Conservation (phyloP, 2,797 vertebrate species). For the Peromyscus eremicus region DNA sequence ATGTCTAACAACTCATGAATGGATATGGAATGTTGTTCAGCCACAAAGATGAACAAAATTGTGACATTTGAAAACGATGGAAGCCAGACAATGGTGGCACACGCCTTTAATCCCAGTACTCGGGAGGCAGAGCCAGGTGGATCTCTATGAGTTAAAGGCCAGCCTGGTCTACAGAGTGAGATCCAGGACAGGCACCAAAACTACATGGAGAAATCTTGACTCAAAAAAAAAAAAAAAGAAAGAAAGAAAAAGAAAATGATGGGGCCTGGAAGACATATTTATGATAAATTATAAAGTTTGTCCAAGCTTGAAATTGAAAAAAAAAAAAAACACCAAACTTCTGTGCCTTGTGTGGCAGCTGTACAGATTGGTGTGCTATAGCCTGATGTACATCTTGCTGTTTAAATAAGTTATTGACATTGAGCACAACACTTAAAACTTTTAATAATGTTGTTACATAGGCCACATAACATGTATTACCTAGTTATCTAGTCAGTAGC, state of each 20-base stretch:
- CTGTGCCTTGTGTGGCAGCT: neutral
- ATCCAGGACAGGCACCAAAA: no score
- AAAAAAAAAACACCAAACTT: neutral
- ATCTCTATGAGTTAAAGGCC: no score
- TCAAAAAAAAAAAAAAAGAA: no score
- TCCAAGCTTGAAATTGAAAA: neutral
- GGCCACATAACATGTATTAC: neutral
- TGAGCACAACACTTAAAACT: slow-evolving; percentile 5
- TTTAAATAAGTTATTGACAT: slow-evolving; percentile 1
- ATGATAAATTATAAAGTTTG: neutral
- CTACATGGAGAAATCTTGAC: no score
- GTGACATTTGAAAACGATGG: neutral
- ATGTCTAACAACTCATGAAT: neutral
- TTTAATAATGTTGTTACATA: neutral
- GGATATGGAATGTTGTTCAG: neutral
- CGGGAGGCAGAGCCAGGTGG: no score
- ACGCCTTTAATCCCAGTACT: no score
- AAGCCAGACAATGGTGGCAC: no score
- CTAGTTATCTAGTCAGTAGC: neutral
- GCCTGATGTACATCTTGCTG: neutral
- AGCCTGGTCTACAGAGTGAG: no score
- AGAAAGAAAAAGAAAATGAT: neutral
- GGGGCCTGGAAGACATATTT: neutral
- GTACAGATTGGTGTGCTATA: neutral
- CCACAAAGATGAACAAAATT: neutral